Conservation (phyloP, 1,140 invertebrate species). For the Drosophila kurseongensis region DNA sequence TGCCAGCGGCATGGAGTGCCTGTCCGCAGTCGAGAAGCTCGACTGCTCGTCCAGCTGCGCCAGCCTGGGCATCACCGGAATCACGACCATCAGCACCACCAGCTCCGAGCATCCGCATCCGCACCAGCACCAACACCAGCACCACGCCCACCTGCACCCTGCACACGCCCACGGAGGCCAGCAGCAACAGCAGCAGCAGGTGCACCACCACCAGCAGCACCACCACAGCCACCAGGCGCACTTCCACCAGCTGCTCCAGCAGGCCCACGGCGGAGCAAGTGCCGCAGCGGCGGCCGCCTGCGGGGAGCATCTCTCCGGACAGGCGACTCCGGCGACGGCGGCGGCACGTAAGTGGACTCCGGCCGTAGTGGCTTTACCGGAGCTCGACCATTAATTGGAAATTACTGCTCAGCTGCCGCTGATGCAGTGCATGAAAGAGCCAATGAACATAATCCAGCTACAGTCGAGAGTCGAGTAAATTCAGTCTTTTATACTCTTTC, state of each 20-base stretch:
- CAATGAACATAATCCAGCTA: slow-evolving; percentile 29
- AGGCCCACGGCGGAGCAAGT: slow-evolving; percentile 62
- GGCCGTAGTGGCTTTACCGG: slow-evolving; percentile 10
- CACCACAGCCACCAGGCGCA: slow-evolving; percentile 67
- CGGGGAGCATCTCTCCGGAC: slow-evolving; percentile 69
- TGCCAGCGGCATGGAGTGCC: slow-evolving; percentile 78
- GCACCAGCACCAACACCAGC: slow-evolving; percentile 48
- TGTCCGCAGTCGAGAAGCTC: slow-evolving; percentile 67
- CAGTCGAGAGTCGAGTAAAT: slow-evolving; percentile 7
- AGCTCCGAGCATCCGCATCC: slow-evolving; percentile 43
- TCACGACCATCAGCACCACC: slow-evolving; percentile 47
- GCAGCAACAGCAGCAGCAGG: slow-evolving; percentile 28
- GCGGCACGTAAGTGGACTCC: slow-evolving; percentile 62
- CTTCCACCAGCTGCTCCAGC: slow-evolving; percentile 72
- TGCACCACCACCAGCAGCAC: slow-evolving; percentile 38
- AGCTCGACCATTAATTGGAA: slow-evolving; percentile 33
- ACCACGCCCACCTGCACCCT: slow-evolving; percentile 44
- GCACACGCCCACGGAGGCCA: slow-evolving; percentile 31
- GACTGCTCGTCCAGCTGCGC: slow-evolving; percentile 70
- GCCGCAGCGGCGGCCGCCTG: slow-evolving; percentile 56
- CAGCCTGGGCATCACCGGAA: slow-evolving; percentile 50
- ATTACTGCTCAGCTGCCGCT: slow-evolving; percentile 32
- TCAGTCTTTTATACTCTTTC: neutral
- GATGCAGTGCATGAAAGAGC: slow-evolving; percentile 8
- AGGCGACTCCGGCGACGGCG: slow-evolving; percentile 67